A percentile compares a stretch with the other conserved stretches of the same genome.
Conservation (phyloP, 2,888 invertebrate genomes). For the Sacculina carcini region DNA sequence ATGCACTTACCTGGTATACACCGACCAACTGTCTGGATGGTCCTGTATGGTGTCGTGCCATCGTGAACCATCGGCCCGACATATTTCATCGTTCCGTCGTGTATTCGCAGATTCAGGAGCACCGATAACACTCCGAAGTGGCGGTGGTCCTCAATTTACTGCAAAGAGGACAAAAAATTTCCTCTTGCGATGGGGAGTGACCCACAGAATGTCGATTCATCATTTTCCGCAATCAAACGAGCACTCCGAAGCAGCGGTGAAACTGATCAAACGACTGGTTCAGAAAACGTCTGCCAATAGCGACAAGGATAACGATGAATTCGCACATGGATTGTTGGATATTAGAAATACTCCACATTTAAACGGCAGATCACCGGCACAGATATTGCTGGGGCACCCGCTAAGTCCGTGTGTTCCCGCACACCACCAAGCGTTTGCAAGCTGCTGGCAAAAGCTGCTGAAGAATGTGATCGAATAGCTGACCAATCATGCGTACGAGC, state of each 20-base stretch:
- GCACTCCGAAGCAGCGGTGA: not conserved
- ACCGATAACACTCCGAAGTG: not conserved
- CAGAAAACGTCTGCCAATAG: not conserved
- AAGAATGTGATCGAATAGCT: not conserved
- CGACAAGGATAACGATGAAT: not conserved
- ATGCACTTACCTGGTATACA: not conserved
- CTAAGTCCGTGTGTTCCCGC: not conserved
- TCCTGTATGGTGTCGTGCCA: not conserved
- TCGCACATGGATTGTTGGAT: not conserved
- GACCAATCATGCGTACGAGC: not conserved
- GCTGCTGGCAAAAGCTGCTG: not conserved
- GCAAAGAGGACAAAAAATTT: not conserved
- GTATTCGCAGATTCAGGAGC: not conserved
- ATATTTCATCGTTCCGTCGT: not conserved
- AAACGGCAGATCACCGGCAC: not conserved
- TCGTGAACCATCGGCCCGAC: not conserved
- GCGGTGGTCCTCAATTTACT: not conserved
- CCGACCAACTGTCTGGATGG: conserved; percentile 4
- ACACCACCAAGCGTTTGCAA: not conserved
- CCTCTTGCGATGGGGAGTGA: not conserved
- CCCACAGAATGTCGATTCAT: not conserved
- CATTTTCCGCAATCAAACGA: not conserved
- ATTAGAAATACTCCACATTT: not conserved
- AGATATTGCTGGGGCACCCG: not conserved
- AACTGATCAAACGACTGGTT: not conserved